These are phyloP conservation scores for Dromiciops gliroides DNA, from an alignment of 2,113 vertebrate genomes.

Conservation along the genomic window DNA sequence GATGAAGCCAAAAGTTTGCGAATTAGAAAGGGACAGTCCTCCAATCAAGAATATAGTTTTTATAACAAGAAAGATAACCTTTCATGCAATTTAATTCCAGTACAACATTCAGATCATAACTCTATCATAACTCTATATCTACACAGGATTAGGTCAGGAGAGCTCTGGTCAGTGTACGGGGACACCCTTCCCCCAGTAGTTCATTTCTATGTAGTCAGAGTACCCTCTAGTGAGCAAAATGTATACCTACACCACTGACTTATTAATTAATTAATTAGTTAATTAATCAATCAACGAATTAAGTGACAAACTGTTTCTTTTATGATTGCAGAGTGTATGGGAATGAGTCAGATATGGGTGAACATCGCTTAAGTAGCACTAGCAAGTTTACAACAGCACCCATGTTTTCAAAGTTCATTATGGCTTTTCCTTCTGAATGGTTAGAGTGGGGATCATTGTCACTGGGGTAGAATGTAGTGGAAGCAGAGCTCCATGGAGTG, in stretches of 20 bases:
- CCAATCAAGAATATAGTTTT: not conserved
- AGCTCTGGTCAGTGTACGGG: too few relatives aligned
- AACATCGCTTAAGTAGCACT: not conserved
- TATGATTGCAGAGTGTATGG: not conserved
- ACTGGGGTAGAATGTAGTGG: not conserved
- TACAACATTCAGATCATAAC: too few relatives aligned
- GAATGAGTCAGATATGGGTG: not conserved
- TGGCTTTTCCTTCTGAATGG: not conserved
- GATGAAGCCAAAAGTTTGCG: not conserved
- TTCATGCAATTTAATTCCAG: not conserved
- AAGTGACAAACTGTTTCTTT: not conserved
- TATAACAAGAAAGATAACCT: too few relatives aligned
- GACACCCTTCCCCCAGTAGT: fast-evolving
- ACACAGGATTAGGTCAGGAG: not conserved
- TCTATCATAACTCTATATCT: not conserved
- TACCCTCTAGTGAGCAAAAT: not conserved
- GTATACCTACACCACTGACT: not conserved
- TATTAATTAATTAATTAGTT: not conserved
- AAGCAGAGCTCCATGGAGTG: not conserved
- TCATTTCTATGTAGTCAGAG: not conserved
- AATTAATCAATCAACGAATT: not conserved
- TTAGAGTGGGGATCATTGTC: not conserved
- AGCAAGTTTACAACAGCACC: not conserved
- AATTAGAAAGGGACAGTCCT: not conserved
- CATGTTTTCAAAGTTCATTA: not conserved